Percentiles rank a stretch among this genome's conserved stretches.
Evolutionary conservation across 2,888 invertebrate species (phyloP).

Genomic region (Drosophila testacea): DNA sequence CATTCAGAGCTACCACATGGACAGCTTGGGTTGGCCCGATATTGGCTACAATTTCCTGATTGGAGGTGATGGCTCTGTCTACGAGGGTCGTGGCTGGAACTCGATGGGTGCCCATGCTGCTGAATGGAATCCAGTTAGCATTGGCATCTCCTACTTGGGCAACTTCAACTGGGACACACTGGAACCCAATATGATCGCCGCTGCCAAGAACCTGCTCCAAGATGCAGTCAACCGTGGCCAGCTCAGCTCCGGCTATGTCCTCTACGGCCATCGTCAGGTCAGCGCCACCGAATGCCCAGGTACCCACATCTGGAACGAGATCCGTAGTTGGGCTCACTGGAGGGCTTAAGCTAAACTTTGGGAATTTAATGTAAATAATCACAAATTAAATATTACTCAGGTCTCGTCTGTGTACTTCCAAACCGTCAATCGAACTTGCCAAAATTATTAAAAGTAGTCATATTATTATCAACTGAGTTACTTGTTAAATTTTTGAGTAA

Average conservation of each 20-base stretch:
- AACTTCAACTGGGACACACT: slow-evolving; percentile 69
- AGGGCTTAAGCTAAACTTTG: slow-evolving; percentile 53
- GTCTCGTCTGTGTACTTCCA: neutral
- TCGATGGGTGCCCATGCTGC: slow-evolving; percentile 80
- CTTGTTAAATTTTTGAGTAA: neutral
- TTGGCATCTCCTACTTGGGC: slow-evolving; percentile 83
- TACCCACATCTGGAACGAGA: slow-evolving; percentile 78
- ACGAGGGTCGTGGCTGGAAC: slow-evolving; percentile 80
- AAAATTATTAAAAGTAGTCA: neutral
- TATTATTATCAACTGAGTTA: neutral
- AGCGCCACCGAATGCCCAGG: slow-evolving; percentile 82
- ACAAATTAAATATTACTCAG: neutral
- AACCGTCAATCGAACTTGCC: neutral
- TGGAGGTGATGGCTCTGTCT: slow-evolving; percentile 78
- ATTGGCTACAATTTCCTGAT: slow-evolving; percentile 80
- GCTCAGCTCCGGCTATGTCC: slow-evolving; percentile 67
- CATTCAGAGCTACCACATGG: slow-evolving; percentile 82
- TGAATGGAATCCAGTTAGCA: slow-evolving; percentile 76
- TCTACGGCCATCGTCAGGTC: slow-evolving; percentile 82
- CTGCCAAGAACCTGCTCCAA: slow-evolving; percentile 71
- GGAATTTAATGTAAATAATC: neutral
- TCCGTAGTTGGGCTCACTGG: slow-evolving; percentile 81
- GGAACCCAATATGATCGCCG: slow-evolving; percentile 52
- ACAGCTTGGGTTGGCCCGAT: slow-evolving; percentile 78
- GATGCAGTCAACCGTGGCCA: slow-evolving; percentile 73